A percentile compares a stretch with the other conserved stretches of the same genome.
Evolutionary conservation across 1,140 invertebrate species (phyloP).

Genomic region (Coptotermes formosanus): DNA sequence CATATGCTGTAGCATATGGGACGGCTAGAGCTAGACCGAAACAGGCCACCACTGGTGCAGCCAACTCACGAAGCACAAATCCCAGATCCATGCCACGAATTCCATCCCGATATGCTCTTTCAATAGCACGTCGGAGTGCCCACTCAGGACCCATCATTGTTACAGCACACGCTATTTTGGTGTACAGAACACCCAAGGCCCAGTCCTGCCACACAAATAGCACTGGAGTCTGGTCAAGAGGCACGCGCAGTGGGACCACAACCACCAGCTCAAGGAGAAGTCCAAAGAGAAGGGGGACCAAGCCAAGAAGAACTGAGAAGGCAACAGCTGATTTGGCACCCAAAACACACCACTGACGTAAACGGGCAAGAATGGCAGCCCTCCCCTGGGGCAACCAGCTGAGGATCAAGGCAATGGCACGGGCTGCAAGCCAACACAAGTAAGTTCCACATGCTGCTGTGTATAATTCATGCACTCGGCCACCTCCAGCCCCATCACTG

Average conservation of each 20-base stretch:
- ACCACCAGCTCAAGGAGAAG: constrained; percentile 88
- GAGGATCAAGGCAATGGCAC: constrained; percentile 73
- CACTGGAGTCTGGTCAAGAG: constrained; percentile 90
- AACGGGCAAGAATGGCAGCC: constrained; percentile 67
- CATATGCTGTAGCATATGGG: constrained; percentile 85
- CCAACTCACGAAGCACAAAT: constrained; percentile 81
- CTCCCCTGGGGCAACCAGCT: constrained; percentile 88
- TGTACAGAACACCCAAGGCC: constrained; percentile 94
- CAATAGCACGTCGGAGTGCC: constrained; percentile 85
- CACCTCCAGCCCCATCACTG: constrained; percentile 34
- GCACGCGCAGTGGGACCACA: constrained; percentile 89
- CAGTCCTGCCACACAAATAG: constrained; percentile 96
- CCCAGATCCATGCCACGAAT: constrained; percentile 88
- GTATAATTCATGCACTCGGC: constrained; percentile 89
- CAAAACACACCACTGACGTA: constrained; percentile 50
- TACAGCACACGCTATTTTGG: constrained; percentile 95
- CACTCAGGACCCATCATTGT: constrained; percentile 98
- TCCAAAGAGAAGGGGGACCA: constrained; percentile 91
- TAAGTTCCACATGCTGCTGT: constrained; percentile 93
- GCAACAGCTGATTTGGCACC: constrained; percentile 70
- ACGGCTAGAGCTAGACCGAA: constrained; percentile 85
- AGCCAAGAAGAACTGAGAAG: constrained; percentile 76
- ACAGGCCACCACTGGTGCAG: constrained; percentile 83
- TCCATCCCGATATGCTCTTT: constrained; percentile 87
- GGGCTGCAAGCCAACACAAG: constrained; percentile 83